Percentiles rank a stretch among this genome's conserved stretches.
phyloP scores from a whole-genome alignment of 2,888 invertebrate genomes.

The Pollenia amentaria region DNA sequence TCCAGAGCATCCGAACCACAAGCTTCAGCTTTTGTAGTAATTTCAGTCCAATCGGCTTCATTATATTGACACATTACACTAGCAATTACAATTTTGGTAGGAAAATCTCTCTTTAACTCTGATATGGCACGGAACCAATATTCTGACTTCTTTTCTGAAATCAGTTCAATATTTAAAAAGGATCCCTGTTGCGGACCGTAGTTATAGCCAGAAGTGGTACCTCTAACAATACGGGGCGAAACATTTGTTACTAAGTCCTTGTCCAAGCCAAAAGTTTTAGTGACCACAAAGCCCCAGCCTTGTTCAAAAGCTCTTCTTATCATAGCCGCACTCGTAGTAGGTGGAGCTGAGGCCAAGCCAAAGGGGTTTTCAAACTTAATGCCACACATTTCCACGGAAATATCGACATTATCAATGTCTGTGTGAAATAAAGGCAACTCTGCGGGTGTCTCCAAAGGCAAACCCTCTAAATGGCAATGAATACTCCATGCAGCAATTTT shows the following conservation, averaged over 20 bases:
- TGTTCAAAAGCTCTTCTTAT: constrained; percentile 98
- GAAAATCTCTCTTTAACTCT: constrained; percentile 96
- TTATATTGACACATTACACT: constrained; percentile 97
- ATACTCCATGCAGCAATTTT: constrained; percentile 98
- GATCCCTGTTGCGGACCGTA: constrained; percentile 98
- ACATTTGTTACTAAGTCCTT: constrained; percentile 99
- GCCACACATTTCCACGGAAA: constrained; percentile 97
- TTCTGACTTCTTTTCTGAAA: constrained; percentile 97
- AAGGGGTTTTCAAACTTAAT: constrained; percentile 98
- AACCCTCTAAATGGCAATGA: constrained; percentile 94
- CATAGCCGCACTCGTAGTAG: constrained; percentile 95
- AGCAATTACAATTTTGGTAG: constrained; percentile 95
- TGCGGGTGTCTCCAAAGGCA: constrained; percentile 88
- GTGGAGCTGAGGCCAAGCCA: constrained; percentile 98
- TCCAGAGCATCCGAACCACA: constrained; percentile 98
- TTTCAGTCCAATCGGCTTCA: constrained; percentile 93
- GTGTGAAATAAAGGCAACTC: constrained; percentile 96
- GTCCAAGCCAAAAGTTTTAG: constrained; percentile 97
- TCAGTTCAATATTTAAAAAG: constrained; percentile 98
- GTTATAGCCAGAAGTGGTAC: constrained; percentile 94
- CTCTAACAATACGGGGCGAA: constrained; percentile 97
- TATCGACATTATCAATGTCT: constrained; percentile 96
- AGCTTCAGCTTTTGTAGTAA: constrained; percentile 91
- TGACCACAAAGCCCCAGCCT: constrained; percentile 99
- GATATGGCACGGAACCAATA: constrained; percentile 96